A percentile compares a stretch with the other conserved stretches of the same genome.
phyloP scores from a whole-genome alignment of 2,797 vertebrate species.

The Enteromius argenteus region DNA sequence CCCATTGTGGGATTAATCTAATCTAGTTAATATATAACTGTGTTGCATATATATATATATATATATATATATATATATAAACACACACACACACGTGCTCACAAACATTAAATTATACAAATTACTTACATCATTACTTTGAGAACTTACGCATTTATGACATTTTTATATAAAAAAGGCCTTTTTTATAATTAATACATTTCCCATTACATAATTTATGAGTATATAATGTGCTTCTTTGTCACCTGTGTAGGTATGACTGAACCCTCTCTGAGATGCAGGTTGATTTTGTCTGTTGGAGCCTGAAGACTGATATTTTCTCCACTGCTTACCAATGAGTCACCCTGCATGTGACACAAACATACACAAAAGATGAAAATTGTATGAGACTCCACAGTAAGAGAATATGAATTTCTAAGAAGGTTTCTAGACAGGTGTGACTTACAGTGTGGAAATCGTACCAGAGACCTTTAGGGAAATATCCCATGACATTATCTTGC shows the following conservation, averaged over 20 bases:
- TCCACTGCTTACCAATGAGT: slow-evolving; percentile 78
- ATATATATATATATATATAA: too few relatives aligned
- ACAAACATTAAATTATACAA: too few relatives aligned
- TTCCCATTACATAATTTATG: neutral
- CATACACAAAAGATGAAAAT: neutral
- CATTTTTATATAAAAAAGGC: neutral
- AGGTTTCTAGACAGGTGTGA: neutral
- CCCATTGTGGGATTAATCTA: too few relatives aligned
- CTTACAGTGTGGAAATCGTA: slow-evolving; percentile 88
- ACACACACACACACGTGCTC: too few relatives aligned
- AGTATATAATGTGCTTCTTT: slow-evolving; percentile 1
- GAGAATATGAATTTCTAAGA: neutral
- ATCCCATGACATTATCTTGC: slow-evolving; percentile 78
- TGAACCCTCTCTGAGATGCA: slow-evolving; percentile 84
- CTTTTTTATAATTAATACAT: neutral
- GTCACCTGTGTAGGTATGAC: slow-evolving; percentile 85
- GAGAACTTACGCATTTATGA: neutral
- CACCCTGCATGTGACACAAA: slow-evolving; percentile 73
- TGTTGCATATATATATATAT: too few relatives aligned
- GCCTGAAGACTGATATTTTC: slow-evolving; percentile 80
- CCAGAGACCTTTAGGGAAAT: slow-evolving; percentile 85
- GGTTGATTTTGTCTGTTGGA: slow-evolving; percentile 86
- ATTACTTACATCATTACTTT: too few relatives aligned
- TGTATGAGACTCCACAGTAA: neutral
- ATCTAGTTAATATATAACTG: too few relatives aligned